Conservation (phyloP, 1,140 invertebrate genomes). For the Zaprionus ghesquierei region DNA sequence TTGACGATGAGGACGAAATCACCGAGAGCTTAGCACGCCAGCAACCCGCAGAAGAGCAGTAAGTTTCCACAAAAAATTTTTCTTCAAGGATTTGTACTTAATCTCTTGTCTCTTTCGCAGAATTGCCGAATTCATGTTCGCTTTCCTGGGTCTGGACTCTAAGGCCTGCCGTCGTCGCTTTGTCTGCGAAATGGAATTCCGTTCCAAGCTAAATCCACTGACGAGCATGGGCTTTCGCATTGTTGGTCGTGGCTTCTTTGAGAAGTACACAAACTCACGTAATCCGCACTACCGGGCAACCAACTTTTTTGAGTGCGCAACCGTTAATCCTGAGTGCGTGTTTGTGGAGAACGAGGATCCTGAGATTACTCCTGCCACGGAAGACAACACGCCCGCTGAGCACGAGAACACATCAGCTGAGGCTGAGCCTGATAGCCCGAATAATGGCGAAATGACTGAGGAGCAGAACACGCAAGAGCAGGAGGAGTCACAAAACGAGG, state of each 20-base stretch:
- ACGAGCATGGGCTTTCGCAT: conserved; percentile 81
- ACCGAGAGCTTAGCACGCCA: conserved; percentile 58
- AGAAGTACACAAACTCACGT: conserved; percentile 68
- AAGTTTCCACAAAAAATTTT: background rate
- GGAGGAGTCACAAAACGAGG: conserved; percentile 58
- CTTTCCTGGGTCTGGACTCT: conserved; percentile 74
- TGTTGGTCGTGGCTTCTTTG: conserved; percentile 74
- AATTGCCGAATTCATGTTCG: conserved; percentile 77
- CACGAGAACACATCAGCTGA: background rate
- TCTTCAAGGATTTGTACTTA: too few relatives aligned
- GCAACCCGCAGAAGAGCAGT: conserved; percentile 72
- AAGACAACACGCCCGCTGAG: background rate
- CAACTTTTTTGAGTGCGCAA: conserved; percentile 65
- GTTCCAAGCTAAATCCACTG: conserved; percentile 69
- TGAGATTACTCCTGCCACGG: background rate
- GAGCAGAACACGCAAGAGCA: conserved; percentile 16
- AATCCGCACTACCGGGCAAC: conserved; percentile 62
- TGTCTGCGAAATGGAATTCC: conserved; percentile 81
- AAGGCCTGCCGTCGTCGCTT: conserved; percentile 76
- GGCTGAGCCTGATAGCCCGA: background rate
- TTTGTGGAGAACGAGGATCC: conserved; percentile 64
- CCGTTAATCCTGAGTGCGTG: conserved; percentile 70
- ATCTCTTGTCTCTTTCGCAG: conserved; percentile 15
- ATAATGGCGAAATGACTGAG: background rate
- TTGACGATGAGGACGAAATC: conserved; percentile 56